Conservation (phyloP, 2,797 vertebrate species). For the Anomalospiza imberbis region DNA sequence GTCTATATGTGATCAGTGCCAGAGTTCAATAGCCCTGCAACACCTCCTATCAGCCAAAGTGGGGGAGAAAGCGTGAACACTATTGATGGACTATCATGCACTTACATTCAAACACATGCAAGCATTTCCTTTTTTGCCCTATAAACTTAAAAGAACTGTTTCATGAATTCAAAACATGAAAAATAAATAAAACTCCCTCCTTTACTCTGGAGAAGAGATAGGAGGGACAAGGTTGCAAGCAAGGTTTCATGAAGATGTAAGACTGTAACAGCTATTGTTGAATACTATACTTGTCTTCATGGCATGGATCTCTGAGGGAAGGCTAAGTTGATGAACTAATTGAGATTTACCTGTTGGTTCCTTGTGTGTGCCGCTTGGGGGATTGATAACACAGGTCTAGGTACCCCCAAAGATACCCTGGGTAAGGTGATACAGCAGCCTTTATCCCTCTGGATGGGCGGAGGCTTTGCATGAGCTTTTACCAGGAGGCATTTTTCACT, state of each 20-base stretch:
- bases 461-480: not conserved
- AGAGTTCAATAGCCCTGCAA: not conserved
- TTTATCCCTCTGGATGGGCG: too few relatives aligned
- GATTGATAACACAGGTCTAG: not conserved
- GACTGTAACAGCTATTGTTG: not conserved
- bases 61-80: fast-evolving
- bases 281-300: not conserved
- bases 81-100: not conserved
- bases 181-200: not conserved
- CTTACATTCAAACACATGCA: not conserved
- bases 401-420: not conserved
- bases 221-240: not conserved
- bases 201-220: not conserved
- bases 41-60: not conserved
- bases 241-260: not conserved
- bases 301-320: not conserved
- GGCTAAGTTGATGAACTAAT: not conserved
- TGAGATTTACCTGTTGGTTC: not conserved
- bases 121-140: not conserved
- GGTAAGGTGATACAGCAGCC: not conserved
- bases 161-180: not conserved
- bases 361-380: not conserved
- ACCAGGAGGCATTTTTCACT: not conserved
- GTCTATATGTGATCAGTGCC: not conserved
- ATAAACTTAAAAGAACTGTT: not conserved